Base-by-base conservation (phyloP, 2,113 vertebrate genomes). In the Zeus faber region DNA sequence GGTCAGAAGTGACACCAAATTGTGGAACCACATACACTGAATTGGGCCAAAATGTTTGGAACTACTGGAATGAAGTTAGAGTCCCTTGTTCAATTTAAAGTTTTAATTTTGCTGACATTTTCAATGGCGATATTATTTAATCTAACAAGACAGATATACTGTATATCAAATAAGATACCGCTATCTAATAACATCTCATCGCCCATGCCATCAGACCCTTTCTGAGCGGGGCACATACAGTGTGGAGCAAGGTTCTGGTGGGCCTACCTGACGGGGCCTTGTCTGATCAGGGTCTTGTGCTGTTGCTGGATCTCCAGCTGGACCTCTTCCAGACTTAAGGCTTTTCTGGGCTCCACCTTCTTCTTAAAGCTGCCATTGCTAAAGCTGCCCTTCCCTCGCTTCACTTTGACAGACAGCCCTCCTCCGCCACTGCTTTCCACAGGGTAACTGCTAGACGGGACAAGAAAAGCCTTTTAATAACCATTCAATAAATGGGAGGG, bases 291-390 rank as follows among this genome's bases (percentile, higher is more conserved):
- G 55, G 65, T 64, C 54, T 74, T 85, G 43, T 53, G 67, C 37
- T n/a, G 62, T 1, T 79, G 76, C 53, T 86, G 77, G 41, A 79
- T 10, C 53, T 68, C 80, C 0, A 83, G 73, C 70, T 79, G 82
- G 5, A 70, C 63, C 1, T 91, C 89, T 61, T 94, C 91, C 58
- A 94, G 54, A 62, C 92, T 95, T 52, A 80, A 64, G n/a, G 89
- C 82, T 60, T 76, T 91, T 71, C 82, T 84, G 20, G 79, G 25
- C 44, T 89, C 85, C 25, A 39, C 18, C 50, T 75, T 85, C 43
- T 29, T 67, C 56, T 77, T 83, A 58, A 79, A 22, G 50, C 55
- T 66, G 22, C 73, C 77, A 76, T 79, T 82, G 58, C 79, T 73
- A 1, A 47, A 55, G 18, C 63, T 57, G 16, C 61, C 74, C 63